phyloP scores from a whole-genome alignment of 2,113 vertebrate genomes.

The Oostethus manadensis region DNA sequence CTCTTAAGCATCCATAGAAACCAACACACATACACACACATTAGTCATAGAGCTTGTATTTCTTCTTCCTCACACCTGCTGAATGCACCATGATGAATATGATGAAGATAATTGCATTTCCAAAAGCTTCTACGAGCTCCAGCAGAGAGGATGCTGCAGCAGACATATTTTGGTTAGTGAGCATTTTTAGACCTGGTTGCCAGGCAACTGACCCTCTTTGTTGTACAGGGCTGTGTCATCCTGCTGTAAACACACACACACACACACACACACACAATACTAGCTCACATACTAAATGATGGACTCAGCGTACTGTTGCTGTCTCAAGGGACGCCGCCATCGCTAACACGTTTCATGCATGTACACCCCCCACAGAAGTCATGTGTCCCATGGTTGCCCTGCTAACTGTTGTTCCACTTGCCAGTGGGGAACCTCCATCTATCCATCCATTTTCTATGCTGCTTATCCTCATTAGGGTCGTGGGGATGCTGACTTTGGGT shows the following conservation, averaged over 20 bases:
- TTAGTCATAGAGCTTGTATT: too few relatives aligned
- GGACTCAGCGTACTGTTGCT: slow-evolving; percentile 29
- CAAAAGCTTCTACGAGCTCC: slow-evolving; percentile 6
- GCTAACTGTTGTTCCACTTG: slow-evolving; percentile 34
- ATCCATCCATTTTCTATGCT: too few relatives aligned
- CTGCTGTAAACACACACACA: slow-evolving; percentile 23
- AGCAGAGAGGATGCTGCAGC: slow-evolving; percentile 19
- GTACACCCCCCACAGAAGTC: slow-evolving; percentile 4
- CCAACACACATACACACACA: too few relatives aligned
- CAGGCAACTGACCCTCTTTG: slow-evolving; percentile 57
- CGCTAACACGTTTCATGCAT: too few relatives aligned
- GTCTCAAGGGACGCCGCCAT: too few relatives aligned
- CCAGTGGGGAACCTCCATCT: slow-evolving; percentile 25
- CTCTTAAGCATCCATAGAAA: too few relatives aligned
- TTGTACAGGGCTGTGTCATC: slow-evolving; percentile 55
- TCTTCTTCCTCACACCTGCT: too few relatives aligned
- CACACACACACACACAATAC: slow-evolving; percentile 26
- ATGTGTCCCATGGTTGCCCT: slow-evolving; percentile 25
- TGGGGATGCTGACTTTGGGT: too few relatives aligned
- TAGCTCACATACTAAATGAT: slow-evolving; percentile 38
- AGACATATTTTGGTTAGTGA: slow-evolving; percentile 31
- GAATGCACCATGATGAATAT: too few relatives aligned
- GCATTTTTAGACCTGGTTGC: slow-evolving; percentile 51
- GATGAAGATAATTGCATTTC: not conserved
- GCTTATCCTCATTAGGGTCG: too few relatives aligned